phyloP scores from a whole-genome alignment of 2,113 vertebrate species.

The Scomber scombrus region DNA sequence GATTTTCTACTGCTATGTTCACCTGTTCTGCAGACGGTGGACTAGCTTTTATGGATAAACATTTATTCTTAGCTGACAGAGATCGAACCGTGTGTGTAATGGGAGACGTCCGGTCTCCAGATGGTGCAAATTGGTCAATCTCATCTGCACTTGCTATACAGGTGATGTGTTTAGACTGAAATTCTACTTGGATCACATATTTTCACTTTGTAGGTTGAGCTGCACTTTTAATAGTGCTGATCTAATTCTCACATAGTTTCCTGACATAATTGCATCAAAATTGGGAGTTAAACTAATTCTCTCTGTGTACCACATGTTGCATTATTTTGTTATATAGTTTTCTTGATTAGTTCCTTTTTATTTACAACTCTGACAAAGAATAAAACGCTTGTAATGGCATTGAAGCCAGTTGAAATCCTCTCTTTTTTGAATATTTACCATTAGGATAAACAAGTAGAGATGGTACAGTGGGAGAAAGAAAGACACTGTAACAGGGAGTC shows the following conservation, averaged over 20 bases:
- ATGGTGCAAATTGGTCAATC: constrained; percentile 43
- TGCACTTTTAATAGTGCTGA: not conserved
- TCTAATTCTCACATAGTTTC: not conserved
- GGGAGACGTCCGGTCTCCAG: constrained; percentile 29
- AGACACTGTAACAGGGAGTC: no score
- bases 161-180: constrained; percentile 16
- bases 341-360: not conserved
- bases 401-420: no score
- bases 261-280: not conserved
- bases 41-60: constrained; percentile 34
- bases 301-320: not conserved
- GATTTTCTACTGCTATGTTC: constrained; percentile 38
- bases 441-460: no score
- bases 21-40: constrained; percentile 46
- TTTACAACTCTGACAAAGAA: not conserved
- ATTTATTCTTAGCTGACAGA: constrained; percentile 58
- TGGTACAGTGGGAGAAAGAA: no score
- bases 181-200: constrained; percentile 7
- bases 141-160: not conserved
- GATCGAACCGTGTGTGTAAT: constrained; percentile 41
- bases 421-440: no score
- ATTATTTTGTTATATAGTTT: not conserved
- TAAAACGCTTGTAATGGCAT: not conserved
- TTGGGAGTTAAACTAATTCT: not conserved
- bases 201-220: not conserved